Evolutionary conservation across 2,113 vertebrate species (phyloP), one percentile per base, ranked within the genome.

Genomic region (Tonatia bakeri): DNA sequence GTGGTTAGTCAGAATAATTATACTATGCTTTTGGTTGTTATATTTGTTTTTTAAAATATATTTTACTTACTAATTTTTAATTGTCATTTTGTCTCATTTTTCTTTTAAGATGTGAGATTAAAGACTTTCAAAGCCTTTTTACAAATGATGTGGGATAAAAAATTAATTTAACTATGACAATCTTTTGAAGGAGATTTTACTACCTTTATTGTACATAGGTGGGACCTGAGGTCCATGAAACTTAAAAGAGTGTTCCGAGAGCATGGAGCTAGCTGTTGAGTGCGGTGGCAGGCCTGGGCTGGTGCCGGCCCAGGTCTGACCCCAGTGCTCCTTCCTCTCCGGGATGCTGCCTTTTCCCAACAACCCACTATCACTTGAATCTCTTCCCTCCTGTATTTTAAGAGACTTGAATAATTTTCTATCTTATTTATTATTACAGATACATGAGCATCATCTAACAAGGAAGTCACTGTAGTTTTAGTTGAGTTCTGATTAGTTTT

Each of bases 401-500:
- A 87, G 69, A 86, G 40, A 47, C 67, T 70, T 43, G 47, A 79
- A n/a, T 83, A 38, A 75, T 95, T 95, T 91, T 28, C 45, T 73
- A 17, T 87, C 70, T 28, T 90, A 56, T 77, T 67, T 85, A 38
- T 93, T 87, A 31, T 61, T 91, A 80, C 61, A 88, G 65, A 73
- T 83, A 5, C 33, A 22, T 52, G 54, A 87, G 15, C 54, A 67
- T 43, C 36, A 22, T 36, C 70, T 80, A 87, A 80, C 69, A 82
- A 87, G 40, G n/a, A 70, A 84, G 43, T 93, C 22, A 70, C 54
- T 67, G 22, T 84, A 43, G 52, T 96, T 96, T 28, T 11, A 7
- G 73, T 87, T 31, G 87, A 83, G 54, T 92, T 89, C 43, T 82
- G 50, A 22, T 65, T 94, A 82, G 26, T 73, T 92, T 95, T 94